Conservation (phyloP, 2,888 invertebrate genomes). For the Cylloceria caligata region DNA sequence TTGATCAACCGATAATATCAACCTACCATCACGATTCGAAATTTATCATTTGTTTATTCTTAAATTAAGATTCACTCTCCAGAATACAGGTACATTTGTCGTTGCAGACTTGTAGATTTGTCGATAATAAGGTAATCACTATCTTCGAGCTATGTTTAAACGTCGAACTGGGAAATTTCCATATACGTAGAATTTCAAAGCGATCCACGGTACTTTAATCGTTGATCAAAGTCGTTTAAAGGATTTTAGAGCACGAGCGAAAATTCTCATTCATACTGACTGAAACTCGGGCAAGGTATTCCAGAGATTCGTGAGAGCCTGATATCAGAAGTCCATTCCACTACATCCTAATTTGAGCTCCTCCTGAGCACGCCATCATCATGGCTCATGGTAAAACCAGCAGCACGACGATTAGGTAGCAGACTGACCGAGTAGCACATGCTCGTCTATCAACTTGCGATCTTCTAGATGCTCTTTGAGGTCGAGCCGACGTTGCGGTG, state of each 20-base stretch:
- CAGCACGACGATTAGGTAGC: conserved; percentile 12
- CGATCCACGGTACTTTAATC: conserved; percentile 38
- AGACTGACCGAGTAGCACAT: conserved; percentile 52
- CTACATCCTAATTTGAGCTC: conserved; percentile 59
- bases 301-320: conserved; percentile 43
- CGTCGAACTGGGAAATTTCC: background rate
- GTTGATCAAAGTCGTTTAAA: conserved; percentile 52
- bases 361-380: conserved; percentile 41
- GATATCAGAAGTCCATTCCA: conserved; percentile 49
- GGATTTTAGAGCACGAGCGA: background rate
- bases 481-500: conserved; percentile 66
- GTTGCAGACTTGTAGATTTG: too few species aligned
- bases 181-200: conserved; percentile 3
- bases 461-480: conserved; percentile 64
- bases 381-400: conserved; percentile 48
- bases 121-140: too few species aligned
- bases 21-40: too few species aligned
- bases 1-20: too few species aligned
- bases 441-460: conserved; percentile 31
- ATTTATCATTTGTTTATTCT: too few species aligned
- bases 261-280: conserved; percentile 31
- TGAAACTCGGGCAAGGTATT: background rate
- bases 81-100: too few species aligned
- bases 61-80: too few species aligned
- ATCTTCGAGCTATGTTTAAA: background rate